Base-by-base conservation (phyloP, 2,888 invertebrate genomes). In the Arenicola marina region DNA sequence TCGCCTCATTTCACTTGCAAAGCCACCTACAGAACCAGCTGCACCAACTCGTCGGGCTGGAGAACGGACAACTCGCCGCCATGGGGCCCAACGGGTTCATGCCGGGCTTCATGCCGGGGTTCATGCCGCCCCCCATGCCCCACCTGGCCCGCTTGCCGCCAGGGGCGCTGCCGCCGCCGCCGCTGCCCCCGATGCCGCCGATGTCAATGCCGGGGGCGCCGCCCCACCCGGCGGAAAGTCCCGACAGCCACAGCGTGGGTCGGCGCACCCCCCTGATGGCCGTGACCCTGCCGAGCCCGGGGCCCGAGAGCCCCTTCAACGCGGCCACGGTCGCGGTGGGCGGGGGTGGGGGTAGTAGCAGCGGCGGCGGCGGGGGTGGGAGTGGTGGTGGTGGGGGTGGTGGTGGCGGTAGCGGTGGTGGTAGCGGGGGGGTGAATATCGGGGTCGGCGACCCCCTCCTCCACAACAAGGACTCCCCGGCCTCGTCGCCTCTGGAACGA, bases 1-100 rank as follows among this genome's bases (percentile, higher is more conserved):
- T 89, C 76, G 89, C 89, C 83, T 90, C 90, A 89, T 88, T 90
- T 80, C 88, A 59, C 32, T 51, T 59, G 29, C 61, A 61, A 33
- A 61, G n/a, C 21, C 61, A 61, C 32, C 44, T 62, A 24, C 61
- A 61, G 46, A 61, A 29, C 21, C 61, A 61, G 46, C 44, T 62
- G 24, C 59, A 24, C 33, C 43, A 33, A n/a, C 21, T 26, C 15
- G 45, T 28, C 26, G 33, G 61, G 33, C 51, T 31, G 38, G 61
- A 29, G 11, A 34, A 4, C 38, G 24, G 28, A 3, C n/a, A n/a
- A n/a, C n/a, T 4, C 11, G 28, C 18, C 26, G 33, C 55, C 21
- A n/a, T 28, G 18, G 33, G 4, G 34, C 24, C 56, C 4, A 53
- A 53, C 31, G 53, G 53, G 11, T 56, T 56, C 24, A 11, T 28